These are phyloP conservation scores for Chrosomus eos DNA, from an alignment of 2,797 vertebrate species.

Conservation along the genomic window DNA sequence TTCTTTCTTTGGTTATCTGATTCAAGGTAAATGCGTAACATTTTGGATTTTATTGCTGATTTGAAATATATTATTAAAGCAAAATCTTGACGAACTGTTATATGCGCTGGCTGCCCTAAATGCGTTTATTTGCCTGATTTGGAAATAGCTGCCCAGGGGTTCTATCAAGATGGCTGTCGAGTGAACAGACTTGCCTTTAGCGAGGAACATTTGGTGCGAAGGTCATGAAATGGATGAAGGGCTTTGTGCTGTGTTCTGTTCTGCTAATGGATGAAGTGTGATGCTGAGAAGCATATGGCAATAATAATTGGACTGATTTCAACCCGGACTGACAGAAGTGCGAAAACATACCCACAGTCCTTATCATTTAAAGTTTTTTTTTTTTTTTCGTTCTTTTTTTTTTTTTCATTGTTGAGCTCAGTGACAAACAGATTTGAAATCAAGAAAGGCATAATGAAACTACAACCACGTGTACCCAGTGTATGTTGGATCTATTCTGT, in stretches of 20 bases:
- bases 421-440: too few species aligned
- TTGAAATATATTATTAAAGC: background rate
- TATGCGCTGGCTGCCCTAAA: too few species aligned
- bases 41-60: background rate
- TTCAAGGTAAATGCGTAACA: background rate
- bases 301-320: conserved; percentile 14
- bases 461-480: background rate
- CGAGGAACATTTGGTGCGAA: background rate
- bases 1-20: too few species aligned
- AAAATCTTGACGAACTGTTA: background rate
- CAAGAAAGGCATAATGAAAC: too few species aligned
- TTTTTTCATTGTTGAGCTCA: too few species aligned
- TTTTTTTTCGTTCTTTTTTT: background rate
- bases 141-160: background rate
- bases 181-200: background rate
- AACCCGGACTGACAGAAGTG: background rate
- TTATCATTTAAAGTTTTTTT: background rate
- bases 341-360: conserved; percentile 7
- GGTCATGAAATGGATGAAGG: conserved; percentile 22
- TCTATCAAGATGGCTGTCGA: background rate
- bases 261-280: conserved; percentile 26
- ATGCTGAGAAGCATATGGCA: conserved; percentile 28
- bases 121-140: background rate
- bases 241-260: conserved; percentile 1
- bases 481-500: background rate